phyloP scores from a whole-genome alignment of 2,888 invertebrate species.

The Erynnis tages region DNA sequence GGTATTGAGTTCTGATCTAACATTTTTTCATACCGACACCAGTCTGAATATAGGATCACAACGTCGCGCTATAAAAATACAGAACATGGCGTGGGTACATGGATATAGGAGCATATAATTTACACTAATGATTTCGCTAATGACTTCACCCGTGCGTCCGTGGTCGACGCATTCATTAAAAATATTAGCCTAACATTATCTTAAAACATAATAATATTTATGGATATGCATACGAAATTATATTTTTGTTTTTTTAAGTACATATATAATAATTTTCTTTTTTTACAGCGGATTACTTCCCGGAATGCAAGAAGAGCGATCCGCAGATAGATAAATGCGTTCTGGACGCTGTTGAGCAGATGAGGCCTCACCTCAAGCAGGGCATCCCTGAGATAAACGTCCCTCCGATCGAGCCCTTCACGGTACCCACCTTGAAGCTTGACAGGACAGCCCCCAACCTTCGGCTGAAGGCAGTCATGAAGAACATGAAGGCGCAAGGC shows the following conservation, averaged over 20 bases:
- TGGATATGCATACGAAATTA: no score
- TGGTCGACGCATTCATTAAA: no score
- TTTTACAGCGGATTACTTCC: conserved; percentile 81
- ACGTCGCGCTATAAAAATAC: no score
- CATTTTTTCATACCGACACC: no score
- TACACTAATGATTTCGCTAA: no score
- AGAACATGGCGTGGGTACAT: no score
- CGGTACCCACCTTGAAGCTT: conserved; percentile 84
- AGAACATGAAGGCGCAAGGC: conserved; percentile 84
- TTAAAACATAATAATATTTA: no score
- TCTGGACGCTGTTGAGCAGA: conserved; percentile 78
- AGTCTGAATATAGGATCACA: no score
- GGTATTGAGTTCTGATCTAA: no score
- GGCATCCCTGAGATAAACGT: conserved; percentile 85
- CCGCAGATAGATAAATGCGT: conserved; percentile 84
- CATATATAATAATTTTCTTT: background rate
- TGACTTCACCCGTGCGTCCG: no score
- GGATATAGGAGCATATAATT: no score
- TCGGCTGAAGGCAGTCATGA: conserved; percentile 84
- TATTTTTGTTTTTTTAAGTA: background rate
- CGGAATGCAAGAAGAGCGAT: conserved; percentile 83
- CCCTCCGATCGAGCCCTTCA: conserved; percentile 86
- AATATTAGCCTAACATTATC: no score
- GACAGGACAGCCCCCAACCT: conserved; percentile 86
- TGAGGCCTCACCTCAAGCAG: conserved; percentile 78